A percentile compares a stretch with the other conserved stretches of the same genome.
Evolutionary conservation across 1,140 invertebrate species (phyloP).

Genomic region (Zaprionus inermis): DNA sequence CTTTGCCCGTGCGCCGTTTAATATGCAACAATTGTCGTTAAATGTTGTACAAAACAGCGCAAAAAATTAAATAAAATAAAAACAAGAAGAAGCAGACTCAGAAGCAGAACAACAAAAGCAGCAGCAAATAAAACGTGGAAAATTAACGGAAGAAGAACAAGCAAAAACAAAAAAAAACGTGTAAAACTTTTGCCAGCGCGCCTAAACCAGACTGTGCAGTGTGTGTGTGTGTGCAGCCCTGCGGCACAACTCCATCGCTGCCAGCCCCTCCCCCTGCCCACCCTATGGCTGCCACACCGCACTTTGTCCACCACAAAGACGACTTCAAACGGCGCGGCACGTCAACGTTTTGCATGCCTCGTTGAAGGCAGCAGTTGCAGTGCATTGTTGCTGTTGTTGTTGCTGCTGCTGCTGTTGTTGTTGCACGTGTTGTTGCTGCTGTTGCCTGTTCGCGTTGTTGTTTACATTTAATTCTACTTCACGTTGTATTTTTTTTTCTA

Average conservation of each 20-base stretch:
- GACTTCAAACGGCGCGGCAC: slow-evolving; percentile 75
- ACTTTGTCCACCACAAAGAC: slow-evolving; percentile 66
- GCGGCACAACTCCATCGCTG: slow-evolving; percentile 15
- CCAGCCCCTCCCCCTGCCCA: neutral
- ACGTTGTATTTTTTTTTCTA: slow-evolving; percentile 32
- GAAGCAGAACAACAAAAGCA: neutral
- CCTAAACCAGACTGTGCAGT: slow-evolving; percentile 4
- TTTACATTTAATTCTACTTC: slow-evolving; percentile 61
- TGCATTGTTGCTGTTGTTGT: slow-evolving; percentile 42
- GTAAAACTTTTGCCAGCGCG: slow-evolving; percentile 58
- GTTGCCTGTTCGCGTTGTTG: slow-evolving; percentile 45
- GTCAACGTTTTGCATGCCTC: slow-evolving; percentile 81
- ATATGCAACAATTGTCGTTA: slow-evolving; percentile 70
- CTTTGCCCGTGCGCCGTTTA: slow-evolving; percentile 47
- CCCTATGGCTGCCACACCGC: slow-evolving; percentile 14
- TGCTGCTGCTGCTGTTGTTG: slow-evolving; percentile 10
- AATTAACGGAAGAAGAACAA: slow-evolving; percentile 41
- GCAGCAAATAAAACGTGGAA: slow-evolving; percentile 8
- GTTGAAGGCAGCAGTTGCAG: slow-evolving; percentile 71
- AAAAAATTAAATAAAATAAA: slow-evolving; percentile 6
- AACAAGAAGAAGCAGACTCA: neutral
- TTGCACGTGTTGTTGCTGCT: slow-evolving; percentile 17
- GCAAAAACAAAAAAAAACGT: slow-evolving; percentile 54
- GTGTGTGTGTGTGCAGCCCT: slow-evolving; percentile 6
- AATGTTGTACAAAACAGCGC: slow-evolving; percentile 45